phyloP scores from a whole-genome alignment of 2,888 invertebrate species.

The Callinectes sapidus region DNA sequence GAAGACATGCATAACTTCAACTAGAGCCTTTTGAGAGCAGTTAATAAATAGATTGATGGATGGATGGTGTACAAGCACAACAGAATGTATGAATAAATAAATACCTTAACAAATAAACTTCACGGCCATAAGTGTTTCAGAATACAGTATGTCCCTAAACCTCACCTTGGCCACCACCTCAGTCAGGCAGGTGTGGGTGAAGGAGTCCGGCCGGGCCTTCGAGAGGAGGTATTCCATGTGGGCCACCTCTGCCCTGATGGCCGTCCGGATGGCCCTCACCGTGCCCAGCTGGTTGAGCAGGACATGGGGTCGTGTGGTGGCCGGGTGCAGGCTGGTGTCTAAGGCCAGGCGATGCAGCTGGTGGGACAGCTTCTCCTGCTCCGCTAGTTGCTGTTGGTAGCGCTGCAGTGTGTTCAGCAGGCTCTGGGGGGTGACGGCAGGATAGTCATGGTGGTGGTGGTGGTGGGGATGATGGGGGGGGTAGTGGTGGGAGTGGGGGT shows the following conservation, averaged over 20 bases:
- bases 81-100: no score
- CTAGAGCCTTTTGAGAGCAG: no score
- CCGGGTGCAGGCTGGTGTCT: conserved; percentile 18
- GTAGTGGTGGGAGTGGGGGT: neutral
- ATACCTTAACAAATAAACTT: no score
- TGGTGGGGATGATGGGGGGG: neutral
- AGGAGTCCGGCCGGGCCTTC: conserved; percentile 27
- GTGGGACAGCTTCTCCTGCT: conserved; percentile 56
- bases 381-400: conserved; percentile 51
- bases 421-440: neutral
- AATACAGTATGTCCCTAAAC: neutral
- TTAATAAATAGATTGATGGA: no score
- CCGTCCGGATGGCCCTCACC: conserved; percentile 56
- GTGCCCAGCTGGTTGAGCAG: conserved; percentile 45
- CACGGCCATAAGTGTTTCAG: neutral
- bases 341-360: conserved; percentile 43
- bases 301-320: conserved; percentile 40
- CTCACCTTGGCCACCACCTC: conserved; percentile 56
- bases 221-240: conserved; percentile 56
- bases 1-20: no score
- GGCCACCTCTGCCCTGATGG: conserved; percentile 56
- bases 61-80: no score
- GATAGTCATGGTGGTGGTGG: neutral
- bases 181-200: conserved; percentile 40
- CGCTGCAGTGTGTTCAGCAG: conserved; percentile 46